Evolutionary conservation across 2,888 invertebrate genomes (phyloP).

Genomic region (Conomelus anceps): DNA sequence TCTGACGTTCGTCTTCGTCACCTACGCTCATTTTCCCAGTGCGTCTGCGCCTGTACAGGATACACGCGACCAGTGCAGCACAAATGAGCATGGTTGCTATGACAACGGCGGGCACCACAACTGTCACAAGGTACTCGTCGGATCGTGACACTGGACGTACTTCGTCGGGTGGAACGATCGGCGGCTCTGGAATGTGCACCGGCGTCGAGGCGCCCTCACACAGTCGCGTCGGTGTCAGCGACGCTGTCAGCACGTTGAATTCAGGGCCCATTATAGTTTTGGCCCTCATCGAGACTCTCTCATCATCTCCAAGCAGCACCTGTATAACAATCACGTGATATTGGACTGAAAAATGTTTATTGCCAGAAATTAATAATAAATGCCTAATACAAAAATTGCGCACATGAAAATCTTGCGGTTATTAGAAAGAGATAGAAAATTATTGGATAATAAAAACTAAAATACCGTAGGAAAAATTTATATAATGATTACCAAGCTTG

Average conservation of each 20-base stretch:
- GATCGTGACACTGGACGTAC: slow-evolving; percentile 36
- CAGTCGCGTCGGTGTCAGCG: slow-evolving; percentile 53
- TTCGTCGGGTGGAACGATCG: slow-evolving; percentile 40
- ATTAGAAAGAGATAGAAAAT: too few relatives aligned
- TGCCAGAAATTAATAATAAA: too few relatives aligned
- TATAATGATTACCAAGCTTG: too few relatives aligned
- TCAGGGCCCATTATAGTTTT: slow-evolving; percentile 61
- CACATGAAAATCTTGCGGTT: too few relatives aligned
- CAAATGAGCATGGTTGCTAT: slow-evolving; percentile 81
- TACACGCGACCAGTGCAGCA: slow-evolving; percentile 80
- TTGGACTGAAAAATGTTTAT: too few relatives aligned
- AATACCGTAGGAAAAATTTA: too few relatives aligned
- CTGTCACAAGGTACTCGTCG: slow-evolving; percentile 56
- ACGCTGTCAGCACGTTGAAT: slow-evolving; percentile 60
- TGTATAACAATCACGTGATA: slow-evolving; percentile 20
- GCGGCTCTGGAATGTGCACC: slow-evolving; percentile 40
- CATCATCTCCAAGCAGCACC: slow-evolving; percentile 35
- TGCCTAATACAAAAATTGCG: too few relatives aligned
- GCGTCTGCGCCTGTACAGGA: slow-evolving; percentile 70
- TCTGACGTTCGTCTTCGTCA: slow-evolving; percentile 73
- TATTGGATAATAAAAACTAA: neutral
- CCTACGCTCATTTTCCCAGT: slow-evolving; percentile 76
- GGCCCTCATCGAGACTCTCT: slow-evolving; percentile 48
- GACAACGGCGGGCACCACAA: slow-evolving; percentile 81
- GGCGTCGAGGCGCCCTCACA: slow-evolving; percentile 50